Evolutionary conservation across 2,888 invertebrate genomes (phyloP).

Genomic region (Tenthredo distinguenda): DNA sequence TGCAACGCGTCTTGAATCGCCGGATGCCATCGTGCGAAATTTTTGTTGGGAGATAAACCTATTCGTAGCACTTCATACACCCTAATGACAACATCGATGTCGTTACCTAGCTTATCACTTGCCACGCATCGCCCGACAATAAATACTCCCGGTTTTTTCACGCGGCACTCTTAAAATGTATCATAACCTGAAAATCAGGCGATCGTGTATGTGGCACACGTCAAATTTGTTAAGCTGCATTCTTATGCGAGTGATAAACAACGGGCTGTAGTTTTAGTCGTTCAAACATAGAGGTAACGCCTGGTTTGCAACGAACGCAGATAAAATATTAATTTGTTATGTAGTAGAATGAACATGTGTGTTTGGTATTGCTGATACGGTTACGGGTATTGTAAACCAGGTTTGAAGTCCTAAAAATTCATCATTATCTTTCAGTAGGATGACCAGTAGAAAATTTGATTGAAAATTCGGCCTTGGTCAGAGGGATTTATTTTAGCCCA

Average conservation of each 20-base stretch:
- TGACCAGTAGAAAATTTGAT: background rate
- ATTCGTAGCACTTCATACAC: conserved; percentile 19
- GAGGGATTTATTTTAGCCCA: background rate
- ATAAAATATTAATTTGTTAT: background rate
- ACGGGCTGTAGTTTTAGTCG: background rate
- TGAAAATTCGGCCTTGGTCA: background rate
- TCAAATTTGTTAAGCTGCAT: conserved; percentile 1
- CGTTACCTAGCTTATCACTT: conserved; percentile 41
- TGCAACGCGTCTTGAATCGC: conserved; percentile 84
- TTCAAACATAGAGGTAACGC: background rate
- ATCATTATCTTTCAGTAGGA: background rate
- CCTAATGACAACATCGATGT: background rate
- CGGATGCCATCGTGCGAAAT: conserved; percentile 64
- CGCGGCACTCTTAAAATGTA: background rate
- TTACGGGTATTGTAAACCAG: background rate
- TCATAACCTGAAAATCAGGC: conserved; percentile 17
- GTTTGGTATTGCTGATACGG: too few species aligned
- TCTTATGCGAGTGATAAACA: background rate
- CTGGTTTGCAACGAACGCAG: background rate
- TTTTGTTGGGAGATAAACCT: background rate
- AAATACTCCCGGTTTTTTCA: background rate
- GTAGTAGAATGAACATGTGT: too few species aligned
- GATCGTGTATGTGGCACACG: conserved; percentile 8
- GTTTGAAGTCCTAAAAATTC: background rate
- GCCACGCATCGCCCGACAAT: conserved; percentile 23